Evolutionary conservation across 2,797 vertebrate genomes (phyloP).

Genomic region (Fistularia tabacaria): DNA sequence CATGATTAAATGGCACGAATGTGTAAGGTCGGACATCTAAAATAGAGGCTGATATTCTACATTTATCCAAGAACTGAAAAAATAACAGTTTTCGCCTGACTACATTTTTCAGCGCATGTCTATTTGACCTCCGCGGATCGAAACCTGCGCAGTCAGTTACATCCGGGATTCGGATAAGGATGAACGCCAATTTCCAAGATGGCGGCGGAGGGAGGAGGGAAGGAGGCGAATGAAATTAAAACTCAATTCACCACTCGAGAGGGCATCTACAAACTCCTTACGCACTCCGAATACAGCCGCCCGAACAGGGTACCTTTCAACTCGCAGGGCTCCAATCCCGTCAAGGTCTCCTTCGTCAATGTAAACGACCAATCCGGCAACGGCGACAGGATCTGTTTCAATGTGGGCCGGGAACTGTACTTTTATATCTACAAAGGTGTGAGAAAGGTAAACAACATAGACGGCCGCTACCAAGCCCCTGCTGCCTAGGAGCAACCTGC

Average conservation of each 20-base stretch:
- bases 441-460: slow-evolving; percentile 87
- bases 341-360: slow-evolving; percentile 97
- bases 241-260: slow-evolving; percentile 98
- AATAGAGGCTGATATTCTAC: too few species aligned
- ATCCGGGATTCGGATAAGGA: slow-evolving; percentile 92
- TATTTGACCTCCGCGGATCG: not conserved
- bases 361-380: slow-evolving; percentile 99
- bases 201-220: slow-evolving; percentile 99
- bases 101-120: slow-evolving; percentile 37
- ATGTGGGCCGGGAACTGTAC: slow-evolving; percentile 99
- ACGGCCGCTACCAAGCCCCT: slow-evolving; percentile 48
- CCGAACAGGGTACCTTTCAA: slow-evolving; percentile 98
- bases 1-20: too few species aligned
- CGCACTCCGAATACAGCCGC: slow-evolving; percentile 97
- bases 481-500: not conserved
- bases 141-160: slow-evolving; percentile 79
- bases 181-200: slow-evolving; percentile 99
- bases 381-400: slow-evolving; percentile 98
- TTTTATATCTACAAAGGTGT: slow-evolving; percentile 99
- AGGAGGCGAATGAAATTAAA: slow-evolving; percentile 99
- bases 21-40: too few species aligned
- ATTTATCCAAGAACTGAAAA: too few species aligned
- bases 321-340: slow-evolving; percentile 96
- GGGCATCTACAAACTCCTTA: slow-evolving; percentile 98
- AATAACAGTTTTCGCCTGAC: slow-evolving; percentile 6